phyloP scores from a whole-genome alignment of 2,797 vertebrate species.

The Thunnus albacares region DNA sequence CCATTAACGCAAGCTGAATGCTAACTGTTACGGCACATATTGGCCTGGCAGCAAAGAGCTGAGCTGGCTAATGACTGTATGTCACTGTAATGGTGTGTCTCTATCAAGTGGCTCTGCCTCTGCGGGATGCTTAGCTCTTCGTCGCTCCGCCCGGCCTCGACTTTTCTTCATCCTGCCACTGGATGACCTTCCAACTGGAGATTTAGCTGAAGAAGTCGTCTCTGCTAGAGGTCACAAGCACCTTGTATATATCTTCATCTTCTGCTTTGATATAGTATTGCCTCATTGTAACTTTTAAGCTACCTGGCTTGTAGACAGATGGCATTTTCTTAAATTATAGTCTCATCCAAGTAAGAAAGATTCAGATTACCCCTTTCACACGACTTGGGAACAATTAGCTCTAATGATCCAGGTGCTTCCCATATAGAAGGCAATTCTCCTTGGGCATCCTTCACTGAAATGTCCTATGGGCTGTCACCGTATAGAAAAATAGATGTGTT shows the following conservation, averaged over 20 bases:
- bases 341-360: slow-evolving; percentile 32
- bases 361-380: slow-evolving; percentile 25
- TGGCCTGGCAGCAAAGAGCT: slow-evolving; percentile 72
- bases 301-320: slow-evolving; percentile 16
- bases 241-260: slow-evolving; percentile 21
- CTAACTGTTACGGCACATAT: slow-evolving; percentile 72
- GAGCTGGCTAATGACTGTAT: slow-evolving; percentile 78
- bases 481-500: neutral
- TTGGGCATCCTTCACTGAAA: slow-evolving; percentile 24
- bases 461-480: slow-evolving; percentile 10
- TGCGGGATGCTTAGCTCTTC: slow-evolving; percentile 57
- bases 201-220: slow-evolving; percentile 46
- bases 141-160: slow-evolving; percentile 42
- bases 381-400: slow-evolving; percentile 12
- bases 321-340: slow-evolving; percentile 18
- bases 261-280: neutral
- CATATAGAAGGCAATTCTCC: slow-evolving; percentile 37
- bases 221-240: neutral
- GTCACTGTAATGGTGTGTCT: slow-evolving; percentile 74
- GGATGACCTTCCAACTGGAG: slow-evolving; percentile 68
- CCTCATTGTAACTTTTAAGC: slow-evolving; percentile 21
- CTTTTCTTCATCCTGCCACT: slow-evolving; percentile 47
- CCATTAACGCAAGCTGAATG: slow-evolving; percentile 74
- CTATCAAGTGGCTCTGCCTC: slow-evolving; percentile 69
- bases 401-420: slow-evolving; percentile 44